Percentiles rank a stretch among this genome's conserved stretches.
Evolutionary conservation across 2,888 invertebrate genomes (phyloP).

Genomic region (Epinotia bilunana): DNA sequence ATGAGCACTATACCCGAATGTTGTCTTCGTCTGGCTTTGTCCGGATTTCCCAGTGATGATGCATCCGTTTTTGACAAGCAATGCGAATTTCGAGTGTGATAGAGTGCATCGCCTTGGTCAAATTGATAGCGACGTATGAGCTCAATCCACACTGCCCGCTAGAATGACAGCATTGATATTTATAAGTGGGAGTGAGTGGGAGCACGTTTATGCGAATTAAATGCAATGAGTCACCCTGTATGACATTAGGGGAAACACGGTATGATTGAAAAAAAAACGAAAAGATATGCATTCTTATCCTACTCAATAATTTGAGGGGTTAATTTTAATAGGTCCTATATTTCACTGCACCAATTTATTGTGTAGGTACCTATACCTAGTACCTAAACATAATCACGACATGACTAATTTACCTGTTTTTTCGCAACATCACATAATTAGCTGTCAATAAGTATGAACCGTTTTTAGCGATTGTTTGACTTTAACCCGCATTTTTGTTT

Average conservation of each 20-base stretch:
- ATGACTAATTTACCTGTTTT: too few species aligned
- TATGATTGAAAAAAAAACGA: background rate
- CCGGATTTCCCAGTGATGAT: conserved; percentile 81
- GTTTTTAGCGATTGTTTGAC: too few species aligned
- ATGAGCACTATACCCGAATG: conserved; percentile 73
- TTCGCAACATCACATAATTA: too few species aligned
- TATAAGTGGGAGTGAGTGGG: conserved; percentile 25
- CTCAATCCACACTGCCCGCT: conserved; percentile 33
- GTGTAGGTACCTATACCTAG: too few species aligned
- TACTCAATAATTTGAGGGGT: too few species aligned
- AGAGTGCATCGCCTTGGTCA: conserved; percentile 31
- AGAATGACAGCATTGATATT: conserved; percentile 24
- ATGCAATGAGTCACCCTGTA: conserved; percentile 32
- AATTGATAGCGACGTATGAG: conserved; percentile 40
- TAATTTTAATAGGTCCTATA: too few species aligned
- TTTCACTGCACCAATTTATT: too few species aligned
- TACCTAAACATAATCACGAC: too few species aligned
- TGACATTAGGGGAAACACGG: conserved; percentile 5
- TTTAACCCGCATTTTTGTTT: too few species aligned
- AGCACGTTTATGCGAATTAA: conserved; percentile 22
- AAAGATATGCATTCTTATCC: background rate
- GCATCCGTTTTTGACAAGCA: conserved; percentile 69
- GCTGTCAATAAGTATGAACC: too few species aligned
- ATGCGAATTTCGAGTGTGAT: conserved; percentile 43
- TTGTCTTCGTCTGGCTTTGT: conserved; percentile 79